Evolutionary conservation across 1,140 invertebrate species (phyloP).

Genomic region (Drosophila saltans): DNA sequence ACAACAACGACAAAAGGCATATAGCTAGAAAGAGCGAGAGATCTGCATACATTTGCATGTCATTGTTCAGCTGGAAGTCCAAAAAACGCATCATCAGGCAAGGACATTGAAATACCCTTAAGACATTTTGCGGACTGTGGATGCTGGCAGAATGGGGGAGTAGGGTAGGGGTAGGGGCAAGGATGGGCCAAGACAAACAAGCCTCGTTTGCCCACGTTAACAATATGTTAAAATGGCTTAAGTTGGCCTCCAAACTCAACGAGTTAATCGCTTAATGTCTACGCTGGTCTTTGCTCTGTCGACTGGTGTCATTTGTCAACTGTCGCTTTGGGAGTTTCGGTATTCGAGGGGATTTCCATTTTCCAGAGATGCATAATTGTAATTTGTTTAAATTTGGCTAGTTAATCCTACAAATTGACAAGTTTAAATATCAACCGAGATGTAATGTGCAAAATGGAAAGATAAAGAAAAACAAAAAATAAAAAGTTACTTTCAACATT

Average conservation of each 20-base stretch:
- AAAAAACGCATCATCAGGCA: slow-evolving; percentile 74
- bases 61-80: slow-evolving; percentile 49
- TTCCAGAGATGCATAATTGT: slow-evolving; percentile 56
- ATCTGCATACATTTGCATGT: slow-evolving; percentile 83
- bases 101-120: slow-evolving; percentile 77
- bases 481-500: no score
- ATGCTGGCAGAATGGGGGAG: background rate
- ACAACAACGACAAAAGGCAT: slow-evolving; percentile 66
- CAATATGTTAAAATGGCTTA: slow-evolving; percentile 75
- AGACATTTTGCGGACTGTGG: slow-evolving; percentile 50
- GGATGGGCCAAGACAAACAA: slow-evolving; percentile 37
- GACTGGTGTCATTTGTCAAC: slow-evolving; percentile 69
- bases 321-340: slow-evolving; percentile 47
- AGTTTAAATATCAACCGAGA: slow-evolving; percentile 1
- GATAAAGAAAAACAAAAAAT: background rate
- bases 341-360: slow-evolving; percentile 21
- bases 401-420: slow-evolving; percentile 55
- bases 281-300: slow-evolving; percentile 29
- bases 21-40: slow-evolving; percentile 36
- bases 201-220: slow-evolving; percentile 69
- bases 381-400: slow-evolving; percentile 71
- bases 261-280: slow-evolving; percentile 79
- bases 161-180: background rate
- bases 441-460: slow-evolving; percentile 4
- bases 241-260: slow-evolving; percentile 44